Conservation (phyloP, 2,797 vertebrate genomes). For the Anguilla pacifica region DNA sequence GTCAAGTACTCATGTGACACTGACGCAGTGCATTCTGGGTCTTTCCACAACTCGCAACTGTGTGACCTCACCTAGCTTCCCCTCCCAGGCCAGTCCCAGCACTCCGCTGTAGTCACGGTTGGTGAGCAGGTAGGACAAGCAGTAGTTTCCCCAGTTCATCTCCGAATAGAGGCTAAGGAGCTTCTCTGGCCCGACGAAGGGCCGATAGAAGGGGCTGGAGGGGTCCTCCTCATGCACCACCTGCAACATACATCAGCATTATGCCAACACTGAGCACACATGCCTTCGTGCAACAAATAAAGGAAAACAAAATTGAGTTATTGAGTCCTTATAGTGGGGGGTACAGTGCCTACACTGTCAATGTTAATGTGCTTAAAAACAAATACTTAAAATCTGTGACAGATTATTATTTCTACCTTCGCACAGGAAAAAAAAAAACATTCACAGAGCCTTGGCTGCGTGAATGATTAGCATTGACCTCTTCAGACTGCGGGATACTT, state of each 20-base stretch:
- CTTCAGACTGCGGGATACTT: constrained; percentile 51
- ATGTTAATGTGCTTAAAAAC: too few relatives aligned
- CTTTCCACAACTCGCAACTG: not conserved
- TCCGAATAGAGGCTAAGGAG: constrained; percentile 76
- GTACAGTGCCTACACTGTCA: not conserved
- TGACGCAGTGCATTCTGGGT: not conserved
- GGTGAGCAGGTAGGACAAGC: constrained; percentile 82
- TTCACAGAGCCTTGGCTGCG: not conserved
- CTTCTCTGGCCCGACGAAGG: constrained; percentile 76
- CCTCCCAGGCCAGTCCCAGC: constrained; percentile 81
- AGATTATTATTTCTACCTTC: not conserved
- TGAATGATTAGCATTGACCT: not conserved
- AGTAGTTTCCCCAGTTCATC: constrained; percentile 76
- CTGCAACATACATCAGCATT: constrained; percentile 50
- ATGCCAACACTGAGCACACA: not conserved
- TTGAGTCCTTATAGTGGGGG: not conserved
- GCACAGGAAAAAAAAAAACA: not conserved
- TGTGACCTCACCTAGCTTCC: constrained; percentile 67
- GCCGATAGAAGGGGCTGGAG: constrained; percentile 56
- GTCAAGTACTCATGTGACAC: not conserved
- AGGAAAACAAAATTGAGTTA: not conserved
- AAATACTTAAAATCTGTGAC: not conserved
- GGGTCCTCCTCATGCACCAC: constrained; percentile 63
- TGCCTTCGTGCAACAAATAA: not conserved
- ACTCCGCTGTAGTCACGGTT: constrained; percentile 79